A percentile compares a stretch with the other conserved stretches of the same genome.
Conservation (phyloP, 2,888 invertebrate genomes). For the Colostygia pectinataria region DNA sequence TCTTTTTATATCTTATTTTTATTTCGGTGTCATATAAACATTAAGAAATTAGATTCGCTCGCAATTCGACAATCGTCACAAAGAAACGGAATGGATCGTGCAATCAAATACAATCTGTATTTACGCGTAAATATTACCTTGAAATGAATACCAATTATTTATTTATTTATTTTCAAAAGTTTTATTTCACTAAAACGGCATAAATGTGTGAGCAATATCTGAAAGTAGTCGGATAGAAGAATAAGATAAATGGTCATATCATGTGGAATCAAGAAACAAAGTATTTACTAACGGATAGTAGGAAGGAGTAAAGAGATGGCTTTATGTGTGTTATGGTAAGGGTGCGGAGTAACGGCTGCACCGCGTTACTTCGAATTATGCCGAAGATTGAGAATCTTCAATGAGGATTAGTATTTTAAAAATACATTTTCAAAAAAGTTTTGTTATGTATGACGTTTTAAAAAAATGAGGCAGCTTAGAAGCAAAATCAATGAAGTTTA, state of each 20-base stretch:
- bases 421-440: conserved; percentile 65
- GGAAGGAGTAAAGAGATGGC: conserved; percentile 58
- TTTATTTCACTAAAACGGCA: conserved; percentile 50
- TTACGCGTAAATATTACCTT: conserved; percentile 46
- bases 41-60: conserved; percentile 56
- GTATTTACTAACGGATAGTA: conserved; percentile 67
- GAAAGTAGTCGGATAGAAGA: conserved; percentile 58
- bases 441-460: conserved; percentile 55
- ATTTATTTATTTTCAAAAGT: conserved; percentile 40
- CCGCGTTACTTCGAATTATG: conserved; percentile 64
- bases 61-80: conserved; percentile 50
- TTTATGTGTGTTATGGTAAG: conserved; percentile 69
- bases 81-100: conserved; percentile 55
- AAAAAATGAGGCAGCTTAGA: conserved; percentile 55
- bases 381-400: conserved; percentile 78
- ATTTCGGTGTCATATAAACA: conserved; percentile 69
- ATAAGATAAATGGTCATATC: conserved; percentile 76
- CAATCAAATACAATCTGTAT: conserved; percentile 60
- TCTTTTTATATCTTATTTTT: conserved; percentile 49
- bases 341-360: conserved; percentile 52
- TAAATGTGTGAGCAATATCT: conserved; percentile 69
- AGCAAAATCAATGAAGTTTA: conserved; percentile 43
- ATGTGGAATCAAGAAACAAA: conserved; percentile 66
- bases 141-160: conserved; percentile 40
- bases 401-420: conserved; percentile 72